A percentile compares a stretch with the other conserved stretches of the same genome.
Evolutionary conservation across 2,797 vertebrate species (phyloP).

Genomic region (Columba guinea): DNA sequence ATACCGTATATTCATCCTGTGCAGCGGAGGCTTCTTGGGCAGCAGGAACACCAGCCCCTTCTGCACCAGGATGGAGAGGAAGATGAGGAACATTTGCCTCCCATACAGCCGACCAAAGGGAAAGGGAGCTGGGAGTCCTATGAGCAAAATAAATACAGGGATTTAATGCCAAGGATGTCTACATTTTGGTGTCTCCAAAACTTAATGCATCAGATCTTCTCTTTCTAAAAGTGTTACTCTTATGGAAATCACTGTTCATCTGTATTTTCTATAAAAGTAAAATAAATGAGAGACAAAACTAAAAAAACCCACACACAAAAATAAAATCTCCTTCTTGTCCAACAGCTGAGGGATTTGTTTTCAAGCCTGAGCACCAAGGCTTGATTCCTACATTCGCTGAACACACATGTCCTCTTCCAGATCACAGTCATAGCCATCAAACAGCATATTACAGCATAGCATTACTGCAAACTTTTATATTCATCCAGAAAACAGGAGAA

Average conservation of each 20-base stretch:
- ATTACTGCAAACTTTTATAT: background rate
- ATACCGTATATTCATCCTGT: background rate
- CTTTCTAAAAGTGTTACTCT: background rate
- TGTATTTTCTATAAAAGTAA: background rate
- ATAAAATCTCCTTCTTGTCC: background rate
- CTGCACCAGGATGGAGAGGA: background rate
- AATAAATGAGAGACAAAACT: background rate
- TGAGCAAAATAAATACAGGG: background rate
- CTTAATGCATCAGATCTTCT: background rate
- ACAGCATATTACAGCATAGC: background rate
- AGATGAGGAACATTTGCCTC: background rate
- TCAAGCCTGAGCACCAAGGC: background rate
- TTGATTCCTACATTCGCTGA: conserved; percentile 29
- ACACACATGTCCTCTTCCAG: background rate
- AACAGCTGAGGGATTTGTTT: background rate
- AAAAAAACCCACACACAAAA: background rate
- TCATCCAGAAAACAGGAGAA: background rate
- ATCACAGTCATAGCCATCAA: background rate
- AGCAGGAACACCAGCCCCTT: background rate
- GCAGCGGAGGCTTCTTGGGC: background rate
- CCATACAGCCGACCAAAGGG: background rate
- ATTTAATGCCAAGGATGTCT: background rate
- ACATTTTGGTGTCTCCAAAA: background rate
- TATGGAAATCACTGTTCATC: background rate
- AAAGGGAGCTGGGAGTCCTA: background rate